Conservation (phyloP, 92 coral and sea anemone species). For the Porites divaricata region DNA sequence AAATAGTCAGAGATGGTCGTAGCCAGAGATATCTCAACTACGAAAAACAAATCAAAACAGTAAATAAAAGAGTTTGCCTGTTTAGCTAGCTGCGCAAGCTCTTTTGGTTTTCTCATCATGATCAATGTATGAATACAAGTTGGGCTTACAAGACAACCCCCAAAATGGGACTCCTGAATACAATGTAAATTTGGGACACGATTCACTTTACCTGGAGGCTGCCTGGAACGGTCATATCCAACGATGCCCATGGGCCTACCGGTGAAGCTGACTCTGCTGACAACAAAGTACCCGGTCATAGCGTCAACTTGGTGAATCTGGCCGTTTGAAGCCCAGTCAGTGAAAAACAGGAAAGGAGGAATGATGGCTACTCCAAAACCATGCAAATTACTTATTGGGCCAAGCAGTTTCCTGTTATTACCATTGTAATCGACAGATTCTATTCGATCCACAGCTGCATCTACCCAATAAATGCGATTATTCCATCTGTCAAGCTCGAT, state of each 20-base stretch:
- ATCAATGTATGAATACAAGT: too few species aligned
- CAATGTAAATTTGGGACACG: too few species aligned
- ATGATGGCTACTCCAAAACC: conserved; percentile 59
- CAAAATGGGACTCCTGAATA: too few species aligned
- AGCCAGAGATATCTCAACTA: too few species aligned
- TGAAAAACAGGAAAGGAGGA: conserved; percentile 47
- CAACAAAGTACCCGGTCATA: conserved; percentile 21
- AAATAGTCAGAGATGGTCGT: too few species aligned
- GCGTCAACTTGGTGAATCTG: conserved; percentile 48
- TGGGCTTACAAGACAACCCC: too few species aligned
- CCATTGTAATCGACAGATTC: conserved; percentile 69
- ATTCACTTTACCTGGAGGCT: conserved; percentile 61
- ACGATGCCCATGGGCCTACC: conserved; percentile 66
- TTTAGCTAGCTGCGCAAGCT: too few species aligned
- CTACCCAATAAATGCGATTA: conserved; percentile 64
- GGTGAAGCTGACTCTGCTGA: conserved; percentile 22
- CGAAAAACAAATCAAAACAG: too few species aligned
- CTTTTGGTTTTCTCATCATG: too few species aligned
- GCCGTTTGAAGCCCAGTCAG: conserved; percentile 47
- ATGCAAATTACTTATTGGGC: conserved; percentile 16
- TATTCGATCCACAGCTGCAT: conserved; percentile 54
- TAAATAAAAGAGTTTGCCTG: too few species aligned
- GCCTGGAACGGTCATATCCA: conserved; percentile 56
- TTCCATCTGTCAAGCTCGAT: conserved; percentile 48
- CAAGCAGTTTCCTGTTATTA: conserved; percentile 21